Evolutionary conservation across 2,797 vertebrate species (phyloP), one percentile per base, ranked within the genome.

Genomic region (Myiotriccus ornatus): DNA sequence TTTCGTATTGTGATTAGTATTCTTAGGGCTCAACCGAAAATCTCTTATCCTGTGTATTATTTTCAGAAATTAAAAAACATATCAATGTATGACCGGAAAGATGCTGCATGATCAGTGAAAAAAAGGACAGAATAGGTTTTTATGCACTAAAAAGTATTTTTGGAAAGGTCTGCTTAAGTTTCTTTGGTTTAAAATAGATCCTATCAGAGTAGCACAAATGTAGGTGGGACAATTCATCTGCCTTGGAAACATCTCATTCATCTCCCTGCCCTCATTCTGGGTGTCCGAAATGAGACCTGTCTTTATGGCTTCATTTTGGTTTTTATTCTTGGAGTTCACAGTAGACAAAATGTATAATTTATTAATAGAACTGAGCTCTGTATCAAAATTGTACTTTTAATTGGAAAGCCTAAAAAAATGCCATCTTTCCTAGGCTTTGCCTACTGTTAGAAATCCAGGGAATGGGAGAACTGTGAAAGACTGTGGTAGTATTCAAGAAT

Each of bases 131-230:
- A 94, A 84, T 83, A 89, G 34, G 41, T 82, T 83, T 90, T 87
- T 70, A 39, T 77, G 75, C 64, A 53, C 70, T 79, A 57, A 90
- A 69, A 84, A 35, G 63, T 95, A 84, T 95, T 95, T 95, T 90
- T 95, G 27, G 89, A 90, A 87, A 89, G 87, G 53, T 43, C 80
- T 67, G 49, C 57, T 85, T 64, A 87, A 80, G 46, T 84, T 85
- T 92, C 78, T 87, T 82, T 75, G 37, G 46, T 92, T 92, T 85
- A 87, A 92, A 89, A 92, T 95, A 93, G 87, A 43, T 64, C 46
- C 25, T 87, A 20, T 89, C 60, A 50, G 78, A 43, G 75, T 55
- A 77, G 84, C 75, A 59, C 30, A 83, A 44, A 69, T 57, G 79
- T 47, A 84, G 90, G 39, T 84, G 57, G 75, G 90, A 74, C 81